These are phyloP conservation scores for Lasius fuliginosus DNA, from an alignment of 2,888 invertebrate genomes.

Conservation along the genomic window DNA sequence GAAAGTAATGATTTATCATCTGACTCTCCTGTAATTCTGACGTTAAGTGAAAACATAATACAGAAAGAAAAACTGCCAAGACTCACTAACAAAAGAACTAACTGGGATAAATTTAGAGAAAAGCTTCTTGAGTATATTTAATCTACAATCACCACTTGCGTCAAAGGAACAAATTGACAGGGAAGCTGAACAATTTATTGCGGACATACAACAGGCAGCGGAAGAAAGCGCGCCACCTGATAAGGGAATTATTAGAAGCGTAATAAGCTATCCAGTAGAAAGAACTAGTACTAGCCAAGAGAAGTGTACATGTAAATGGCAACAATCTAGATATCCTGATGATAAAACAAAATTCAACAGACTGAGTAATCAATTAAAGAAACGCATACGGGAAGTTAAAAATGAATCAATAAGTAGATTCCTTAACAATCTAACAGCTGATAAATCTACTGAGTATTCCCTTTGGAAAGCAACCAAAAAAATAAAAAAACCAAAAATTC, in stretches of 20 bases:
- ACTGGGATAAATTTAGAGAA: not conserved
- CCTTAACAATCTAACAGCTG: not conserved
- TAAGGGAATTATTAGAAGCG: no score
- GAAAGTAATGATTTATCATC: no score
- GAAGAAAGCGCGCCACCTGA: not conserved
- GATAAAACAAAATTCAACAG: no score
- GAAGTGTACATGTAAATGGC: no score
- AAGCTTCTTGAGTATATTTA: not conserved
- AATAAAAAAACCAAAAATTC: not conserved
- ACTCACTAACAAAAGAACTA: not conserved
- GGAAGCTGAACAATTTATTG: no score
- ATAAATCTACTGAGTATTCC: not conserved
- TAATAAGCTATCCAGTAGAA: no score
- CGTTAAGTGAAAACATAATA: no score
- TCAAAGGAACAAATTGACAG: not conserved
- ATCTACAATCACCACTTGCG: not conserved
- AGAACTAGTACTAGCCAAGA: no score
- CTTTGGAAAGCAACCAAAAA: not conserved
- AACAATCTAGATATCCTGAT: no score
- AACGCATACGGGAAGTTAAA: not conserved
- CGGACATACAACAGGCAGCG: not conserved
- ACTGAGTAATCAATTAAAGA: no score
- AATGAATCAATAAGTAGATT: not conserved
- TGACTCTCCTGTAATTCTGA: no score
- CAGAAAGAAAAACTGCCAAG: no score